Evolutionary conservation across 2,113 vertebrate species (phyloP).

Genomic region (Gallinago media): DNA sequence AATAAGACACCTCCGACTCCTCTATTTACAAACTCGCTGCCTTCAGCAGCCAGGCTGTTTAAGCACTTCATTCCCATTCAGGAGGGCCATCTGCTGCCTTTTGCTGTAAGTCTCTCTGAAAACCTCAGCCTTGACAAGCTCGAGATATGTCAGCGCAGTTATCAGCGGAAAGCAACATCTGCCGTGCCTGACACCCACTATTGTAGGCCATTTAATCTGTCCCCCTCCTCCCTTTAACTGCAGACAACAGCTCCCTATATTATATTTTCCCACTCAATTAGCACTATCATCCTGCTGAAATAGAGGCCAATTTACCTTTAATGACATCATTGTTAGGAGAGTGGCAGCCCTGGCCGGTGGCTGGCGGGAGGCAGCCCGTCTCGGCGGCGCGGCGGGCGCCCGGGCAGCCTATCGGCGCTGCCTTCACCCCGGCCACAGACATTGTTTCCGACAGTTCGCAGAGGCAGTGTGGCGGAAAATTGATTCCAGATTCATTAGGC

Average conservation of each 20-base stretch:
- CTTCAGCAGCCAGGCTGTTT: conserved; percentile 84
- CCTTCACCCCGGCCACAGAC: conserved; percentile 91
- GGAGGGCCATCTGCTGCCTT: conserved; percentile 91
- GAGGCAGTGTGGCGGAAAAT: conserved; percentile 99
- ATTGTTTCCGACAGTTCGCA: conserved; percentile 98
- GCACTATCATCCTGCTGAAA: conserved; percentile 99
- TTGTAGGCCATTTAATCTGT: conserved; percentile 97
- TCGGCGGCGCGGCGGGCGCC: conserved; percentile 78
- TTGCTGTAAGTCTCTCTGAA: conserved; percentile 87
- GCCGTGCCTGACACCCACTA: conserved; percentile 95
- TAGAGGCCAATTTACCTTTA: conserved; percentile 99
- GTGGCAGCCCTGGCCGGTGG: conserved; percentile 88
- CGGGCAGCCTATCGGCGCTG: conserved; percentile 86
- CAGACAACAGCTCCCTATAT: conserved; percentile 97
- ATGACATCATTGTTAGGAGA: conserved; percentile 99
- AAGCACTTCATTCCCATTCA: conserved; percentile 88
- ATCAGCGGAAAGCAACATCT: conserved; percentile 98
- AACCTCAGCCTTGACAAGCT: conserved; percentile 92
- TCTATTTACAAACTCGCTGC: conserved; percentile 87
- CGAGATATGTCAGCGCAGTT: conserved; percentile 94
- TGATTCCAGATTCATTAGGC: conserved; percentile 99
- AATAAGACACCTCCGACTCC: conserved; percentile 79
- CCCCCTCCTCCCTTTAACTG: conserved; percentile 93
- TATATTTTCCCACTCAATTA: conserved; percentile 99
- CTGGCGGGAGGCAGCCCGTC: conserved; percentile 87